Evolutionary conservation across 2,888 invertebrate genomes (phyloP), one percentile per base, ranked within the genome.

Genomic region (Drosophila prostipennis): DNA sequence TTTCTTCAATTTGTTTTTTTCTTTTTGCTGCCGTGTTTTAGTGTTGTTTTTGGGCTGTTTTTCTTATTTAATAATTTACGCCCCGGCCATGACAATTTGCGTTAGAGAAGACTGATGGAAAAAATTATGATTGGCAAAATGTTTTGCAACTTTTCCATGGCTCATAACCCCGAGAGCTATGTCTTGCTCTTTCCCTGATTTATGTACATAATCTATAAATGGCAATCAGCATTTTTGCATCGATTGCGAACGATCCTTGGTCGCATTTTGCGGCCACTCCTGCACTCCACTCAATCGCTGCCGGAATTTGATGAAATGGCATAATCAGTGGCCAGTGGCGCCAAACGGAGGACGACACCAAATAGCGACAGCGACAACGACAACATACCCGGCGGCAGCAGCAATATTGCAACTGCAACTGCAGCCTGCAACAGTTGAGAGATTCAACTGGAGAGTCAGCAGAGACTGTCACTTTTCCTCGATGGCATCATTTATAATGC

Each of bases 401-500:
- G 40, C 40, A 32, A 48, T 52, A 36, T 57, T 49, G 39, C 51
- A 39, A 60, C 34, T 34, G 34, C 51, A 39, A 65, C 34, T 11
- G 34, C 51, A 39, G 63, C 65, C 37, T 51, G 46, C 68, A 69
- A 69, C 69, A 45, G 65, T 52, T 53, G 65, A 42, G 69, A 68
- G 55, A 32, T 29, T 37, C 36, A 43, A 63, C 32, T 40, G 39
- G 43, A 40, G 40, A 32, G 43, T 36, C 72, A 11, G 1, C 42
- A 54, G 37, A 43, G 57, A 82, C 82, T 78, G 89, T 88, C 88
- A 83, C 87, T 83, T 83, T 82, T 83, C 57, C 72, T 68, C 74
- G 61, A 69, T 60, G 72, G 80, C 74, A 73, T 83, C 82, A 83
- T 83, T 86, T 88, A 86, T 88, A 88, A 76, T 80, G 87, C 87